A percentile compares a stretch with the other conserved stretches of the same genome.
Evolutionary conservation across 2,888 invertebrate genomes (phyloP).

Genomic region (Hirtodrosophila alboralis): DNA sequence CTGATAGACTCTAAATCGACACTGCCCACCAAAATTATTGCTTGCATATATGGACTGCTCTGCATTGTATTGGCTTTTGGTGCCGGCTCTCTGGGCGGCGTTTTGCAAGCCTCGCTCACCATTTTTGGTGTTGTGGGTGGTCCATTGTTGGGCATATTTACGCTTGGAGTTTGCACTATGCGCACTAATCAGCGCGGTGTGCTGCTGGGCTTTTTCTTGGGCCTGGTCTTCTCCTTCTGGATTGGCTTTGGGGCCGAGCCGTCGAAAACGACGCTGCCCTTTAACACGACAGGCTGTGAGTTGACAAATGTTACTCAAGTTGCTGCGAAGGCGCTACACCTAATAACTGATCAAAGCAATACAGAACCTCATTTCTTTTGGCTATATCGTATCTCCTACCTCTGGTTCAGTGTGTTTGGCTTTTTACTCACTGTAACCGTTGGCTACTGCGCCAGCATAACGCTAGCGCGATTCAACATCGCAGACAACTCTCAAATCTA

Average conservation of each 20-base stretch:
- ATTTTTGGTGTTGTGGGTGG: slow-evolving; percentile 95
- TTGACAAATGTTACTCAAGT: slow-evolving; percentile 37
- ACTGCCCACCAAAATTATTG: slow-evolving; percentile 88
- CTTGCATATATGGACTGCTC: slow-evolving; percentile 89
- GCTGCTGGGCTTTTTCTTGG: slow-evolving; percentile 87
- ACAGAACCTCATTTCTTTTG: slow-evolving; percentile 82
- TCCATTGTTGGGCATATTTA: slow-evolving; percentile 92
- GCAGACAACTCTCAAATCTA: slow-evolving; percentile 80
- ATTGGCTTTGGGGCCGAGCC: slow-evolving; percentile 94
- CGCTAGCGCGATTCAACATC: slow-evolving; percentile 79
- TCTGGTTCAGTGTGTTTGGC: slow-evolving; percentile 88
- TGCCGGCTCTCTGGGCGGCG: slow-evolving; percentile 92
- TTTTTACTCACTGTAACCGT: slow-evolving; percentile 84
- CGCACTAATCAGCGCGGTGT: slow-evolving; percentile 90
- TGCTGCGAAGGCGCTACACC: slow-evolving; percentile 23
- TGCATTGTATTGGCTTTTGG: slow-evolving; percentile 93
- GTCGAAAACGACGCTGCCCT: slow-evolving; percentile 85
- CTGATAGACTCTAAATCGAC: slow-evolving; percentile 84
- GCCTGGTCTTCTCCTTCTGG: slow-evolving; percentile 90
- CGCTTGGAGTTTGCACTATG: slow-evolving; percentile 92
- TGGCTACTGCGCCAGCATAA: slow-evolving; percentile 85
- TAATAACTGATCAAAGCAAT: slow-evolving; percentile 12
- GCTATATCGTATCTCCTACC: slow-evolving; percentile 89
- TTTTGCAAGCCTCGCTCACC: slow-evolving; percentile 92
- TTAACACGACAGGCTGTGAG: slow-evolving; percentile 86